Percentiles rank a stretch among this genome's conserved stretches.
phyloP scores from a whole-genome alignment of 1,140 invertebrate genomes.

The Atopsyche davidsoni region DNA sequence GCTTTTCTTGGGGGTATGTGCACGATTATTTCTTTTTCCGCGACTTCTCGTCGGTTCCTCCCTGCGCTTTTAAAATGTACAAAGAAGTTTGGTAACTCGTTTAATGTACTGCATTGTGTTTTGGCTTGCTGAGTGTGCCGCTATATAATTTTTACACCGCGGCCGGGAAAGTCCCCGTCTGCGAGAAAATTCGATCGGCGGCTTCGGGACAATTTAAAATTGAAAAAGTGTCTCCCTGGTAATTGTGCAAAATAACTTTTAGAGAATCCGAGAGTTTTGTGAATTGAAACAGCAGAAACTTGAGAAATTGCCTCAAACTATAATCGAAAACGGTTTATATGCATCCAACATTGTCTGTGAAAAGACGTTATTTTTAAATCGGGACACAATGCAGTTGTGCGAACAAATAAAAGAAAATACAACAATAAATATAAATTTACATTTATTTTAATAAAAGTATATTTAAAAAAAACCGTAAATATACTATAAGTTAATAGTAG shows the following conservation, averaged over 20 bases:
- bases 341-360: neutral
- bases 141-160: conserved; percentile 6
- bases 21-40: neutral
- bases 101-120: conserved; percentile 23
- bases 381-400: too few relatives aligned
- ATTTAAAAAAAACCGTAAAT: too few relatives aligned
- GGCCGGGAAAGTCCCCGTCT: conserved; percentile 2
- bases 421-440: too few relatives aligned
- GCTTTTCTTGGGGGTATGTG: neutral
- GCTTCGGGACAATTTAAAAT: conserved; percentile 6
- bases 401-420: too few relatives aligned
- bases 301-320: too few relatives aligned
- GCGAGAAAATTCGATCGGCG: neutral
- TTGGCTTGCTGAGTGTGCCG: conserved; percentile 7
- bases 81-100: conserved; percentile 21
- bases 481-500: too few relatives aligned
- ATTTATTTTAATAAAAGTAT: too few relatives aligned
- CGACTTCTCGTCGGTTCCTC: neutral
- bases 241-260: conserved; percentile 8
- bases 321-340: too few relatives aligned
- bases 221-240: conserved; percentile 10
- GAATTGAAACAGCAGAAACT: conserved; percentile 4
- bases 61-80: conserved; percentile 12
- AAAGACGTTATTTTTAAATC: too few relatives aligned
- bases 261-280: conserved; percentile 4